Conservation (phyloP, 2,113 vertebrate species). For the Lipophrys pholis region DNA sequence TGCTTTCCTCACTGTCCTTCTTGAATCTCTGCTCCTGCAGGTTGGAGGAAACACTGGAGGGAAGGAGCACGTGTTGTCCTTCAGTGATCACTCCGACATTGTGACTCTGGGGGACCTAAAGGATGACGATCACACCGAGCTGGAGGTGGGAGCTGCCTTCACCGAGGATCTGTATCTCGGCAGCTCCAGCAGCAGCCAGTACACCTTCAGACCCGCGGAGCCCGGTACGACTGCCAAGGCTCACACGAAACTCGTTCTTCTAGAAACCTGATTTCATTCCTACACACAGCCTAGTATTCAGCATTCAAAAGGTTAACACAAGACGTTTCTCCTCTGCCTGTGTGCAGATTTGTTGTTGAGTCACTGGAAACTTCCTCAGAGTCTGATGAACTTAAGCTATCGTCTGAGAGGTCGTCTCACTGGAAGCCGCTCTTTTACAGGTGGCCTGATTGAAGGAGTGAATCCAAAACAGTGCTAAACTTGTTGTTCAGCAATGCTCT, state of each 20-base stretch:
- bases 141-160: conserved; percentile 69
- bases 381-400: conserved; percentile 85
- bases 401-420: conserved; percentile 84
- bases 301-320: neutral
- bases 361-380: conserved; percentile 87
- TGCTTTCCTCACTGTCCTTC: neutral
- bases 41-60: conserved; percentile 53
- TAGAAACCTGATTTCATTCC: neutral
- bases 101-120: conserved; percentile 89
- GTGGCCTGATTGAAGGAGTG: conserved; percentile 82
- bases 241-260: neutral
- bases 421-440: conserved; percentile 82
- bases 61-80: conserved; percentile 84
- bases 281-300: neutral
- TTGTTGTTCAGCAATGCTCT: conserved; percentile 35
- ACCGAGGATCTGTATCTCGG: conserved; percentile 88
- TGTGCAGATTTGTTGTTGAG: conserved; percentile 87
- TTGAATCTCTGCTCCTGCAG: conserved; percentile 56
- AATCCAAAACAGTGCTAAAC: conserved; percentile 35
- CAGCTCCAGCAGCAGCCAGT: conserved; percentile 94
- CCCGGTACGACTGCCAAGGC: conserved; percentile 81
- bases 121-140: conserved; percentile 78
- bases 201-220: conserved; percentile 89
- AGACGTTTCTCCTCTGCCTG: conserved; percentile 19
- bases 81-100: conserved; percentile 96